Base-by-base conservation (phyloP, 2,113 vertebrate species). In the Brachyhypopomus gauderio region DNA sequence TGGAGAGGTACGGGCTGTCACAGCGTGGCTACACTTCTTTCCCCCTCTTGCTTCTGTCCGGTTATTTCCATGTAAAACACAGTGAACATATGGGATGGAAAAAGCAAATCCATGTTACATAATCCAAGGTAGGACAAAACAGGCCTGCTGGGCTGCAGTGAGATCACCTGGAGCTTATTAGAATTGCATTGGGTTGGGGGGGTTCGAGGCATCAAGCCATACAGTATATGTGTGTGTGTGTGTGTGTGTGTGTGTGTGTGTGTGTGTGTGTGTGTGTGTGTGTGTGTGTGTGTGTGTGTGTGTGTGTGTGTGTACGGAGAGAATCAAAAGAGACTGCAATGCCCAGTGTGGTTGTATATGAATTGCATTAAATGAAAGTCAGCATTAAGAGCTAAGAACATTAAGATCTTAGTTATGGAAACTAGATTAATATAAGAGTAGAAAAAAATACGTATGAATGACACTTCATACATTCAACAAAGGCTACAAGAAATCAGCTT, bases 41-140 rank as follows among this genome's bases (percentile, higher is more conserved):
- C 79, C 83, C 78, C 55, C 36, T 14, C 22, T 14, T 22, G 71
- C 75, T 81, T 83, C 63, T 16, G 34, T 69, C n/a, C 36, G 78
- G 77, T 25, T 78, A 45, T 85, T 14, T 85, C 64, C 30, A 1
- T 64, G 63, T 56, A 64, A 59, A 63, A 78, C 79, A 72, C 70
- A 14, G 34, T 85, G 45, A 20, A 41, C 86, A 89, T 89, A 85
- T 91, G 91, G 85, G 84, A 88, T 86, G 79, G 84, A 88, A 91
- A 88, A 87, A 83, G 67, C 83, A 85, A 80, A 88, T 45, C 81
- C 38, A 20, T 78, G 85, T 89, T 87, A 84, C 71, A 76, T 84
- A 87, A 84, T 23, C 72, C 30, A 55, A 80, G 41, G 64, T 77
- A 82, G 81, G 75, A 30, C 58, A 30, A 82, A 83, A 58, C 14